Percentiles rank a stretch among this genome's conserved stretches.
These are phyloP conservation scores for Diplosoma virens DNA, from an alignment of 23 tunicate genomes.

Conservation along the genomic window DNA sequence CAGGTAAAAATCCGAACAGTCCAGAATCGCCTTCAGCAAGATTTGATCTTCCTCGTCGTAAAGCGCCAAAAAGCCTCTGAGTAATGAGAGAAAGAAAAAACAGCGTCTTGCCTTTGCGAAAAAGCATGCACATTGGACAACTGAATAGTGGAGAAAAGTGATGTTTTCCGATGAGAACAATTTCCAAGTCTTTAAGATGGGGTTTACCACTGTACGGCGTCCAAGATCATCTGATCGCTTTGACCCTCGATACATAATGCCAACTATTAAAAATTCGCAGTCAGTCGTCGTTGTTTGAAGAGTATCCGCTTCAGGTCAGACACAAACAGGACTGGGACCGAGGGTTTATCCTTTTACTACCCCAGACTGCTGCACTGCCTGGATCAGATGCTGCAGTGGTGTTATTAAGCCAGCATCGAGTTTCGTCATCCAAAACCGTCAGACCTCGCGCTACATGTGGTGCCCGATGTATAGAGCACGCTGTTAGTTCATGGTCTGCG, in stretches of 20 bases:
- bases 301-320: too few species aligned
- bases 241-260: constrained; percentile 19
- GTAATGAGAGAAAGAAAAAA: constrained; percentile 4
- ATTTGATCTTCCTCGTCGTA: constrained; percentile 6
- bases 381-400: too few species aligned
- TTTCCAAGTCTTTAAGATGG: constrained; percentile 25
- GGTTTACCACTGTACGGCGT: constrained; percentile 25
- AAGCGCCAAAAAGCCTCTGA: constrained; percentile 28
- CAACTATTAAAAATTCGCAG: constrained; percentile 22
- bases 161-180: constrained; percentile 29
- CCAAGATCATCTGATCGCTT: constrained; percentile 29
- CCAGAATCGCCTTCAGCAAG: constrained; percentile 6
- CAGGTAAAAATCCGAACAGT: not conserved
- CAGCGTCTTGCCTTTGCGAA: constrained; percentile 15
- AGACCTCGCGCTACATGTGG: too few species aligned
- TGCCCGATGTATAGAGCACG: too few species aligned
- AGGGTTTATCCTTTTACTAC: too few species aligned
- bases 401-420: too few species aligned
- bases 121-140: constrained; percentile 7
- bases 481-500: too few species aligned
- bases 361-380: too few species aligned
- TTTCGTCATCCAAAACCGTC: too few species aligned
- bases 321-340: too few species aligned
- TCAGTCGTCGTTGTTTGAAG: constrained; percentile 14
- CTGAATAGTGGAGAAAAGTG: constrained; percentile 15